phyloP scores from a whole-genome alignment of 2,888 invertebrate genomes.

The Eupeodes latifasciatus region DNA sequence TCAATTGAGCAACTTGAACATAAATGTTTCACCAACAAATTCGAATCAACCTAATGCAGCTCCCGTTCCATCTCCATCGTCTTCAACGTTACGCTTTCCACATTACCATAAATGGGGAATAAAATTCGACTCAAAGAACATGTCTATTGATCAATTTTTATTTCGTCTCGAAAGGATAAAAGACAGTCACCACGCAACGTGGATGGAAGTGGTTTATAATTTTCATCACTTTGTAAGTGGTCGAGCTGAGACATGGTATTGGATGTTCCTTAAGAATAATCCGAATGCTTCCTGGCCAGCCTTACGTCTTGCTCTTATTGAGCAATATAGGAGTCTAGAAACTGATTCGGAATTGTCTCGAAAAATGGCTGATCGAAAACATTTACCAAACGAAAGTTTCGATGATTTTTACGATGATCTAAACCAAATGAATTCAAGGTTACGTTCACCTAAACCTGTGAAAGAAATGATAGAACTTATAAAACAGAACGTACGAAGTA shows the following conservation, averaged over 20 bases:
- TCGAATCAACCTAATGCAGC: background rate
- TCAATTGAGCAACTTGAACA: background rate
- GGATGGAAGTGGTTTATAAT: too few relatives aligned
- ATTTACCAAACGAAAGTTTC: too few relatives aligned
- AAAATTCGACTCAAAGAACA: background rate
- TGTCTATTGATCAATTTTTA: constrained; percentile 14
- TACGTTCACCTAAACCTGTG: too few relatives aligned
- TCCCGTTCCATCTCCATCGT: background rate
- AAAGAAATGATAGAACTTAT: too few relatives aligned
- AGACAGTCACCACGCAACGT: background rate
- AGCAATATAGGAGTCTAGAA: constrained; percentile 20
- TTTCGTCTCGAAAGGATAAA: background rate
- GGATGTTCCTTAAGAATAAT: background rate
- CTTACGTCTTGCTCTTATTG: background rate
- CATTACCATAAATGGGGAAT: constrained; percentile 35
- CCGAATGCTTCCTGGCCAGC: background rate
- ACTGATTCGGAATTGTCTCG: constrained; percentile 11
- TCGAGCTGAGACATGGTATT: background rate
- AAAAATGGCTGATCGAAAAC: too few relatives aligned
- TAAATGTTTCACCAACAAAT: background rate
- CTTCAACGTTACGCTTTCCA: background rate
- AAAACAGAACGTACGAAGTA: too few relatives aligned
- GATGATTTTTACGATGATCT: too few relatives aligned
- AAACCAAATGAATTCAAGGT: too few relatives aligned
- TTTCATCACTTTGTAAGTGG: background rate